These are phyloP conservation scores for Acridotheres tristis DNA, from an alignment of 2,797 vertebrate genomes.

Conservation along the genomic window DNA sequence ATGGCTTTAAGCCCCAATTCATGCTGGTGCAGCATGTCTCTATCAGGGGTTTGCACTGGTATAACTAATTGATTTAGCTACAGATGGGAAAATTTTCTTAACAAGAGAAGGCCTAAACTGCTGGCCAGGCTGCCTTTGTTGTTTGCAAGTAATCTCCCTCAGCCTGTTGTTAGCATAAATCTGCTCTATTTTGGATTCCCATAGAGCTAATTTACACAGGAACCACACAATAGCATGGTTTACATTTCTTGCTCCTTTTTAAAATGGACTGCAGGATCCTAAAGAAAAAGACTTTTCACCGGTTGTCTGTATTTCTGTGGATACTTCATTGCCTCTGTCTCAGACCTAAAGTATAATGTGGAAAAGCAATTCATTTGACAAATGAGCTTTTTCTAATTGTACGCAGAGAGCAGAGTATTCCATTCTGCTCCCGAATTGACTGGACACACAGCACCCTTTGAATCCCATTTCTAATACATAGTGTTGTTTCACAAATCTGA, in stretches of 20 bases:
- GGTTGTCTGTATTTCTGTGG: neutral
- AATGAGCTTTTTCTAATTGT: neutral
- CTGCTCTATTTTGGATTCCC: conserved; percentile 55
- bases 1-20: conserved; percentile 67
- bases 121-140: conserved; percentile 62
- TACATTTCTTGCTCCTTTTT: conserved; percentile 32
- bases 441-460: neutral
- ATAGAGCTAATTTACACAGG: conserved; percentile 36
- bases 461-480: neutral
- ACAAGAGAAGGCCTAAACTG: conserved; percentile 61
- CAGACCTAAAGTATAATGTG: neutral
- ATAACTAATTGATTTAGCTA: conserved; percentile 70
- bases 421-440: accelerated
- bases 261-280: neutral
- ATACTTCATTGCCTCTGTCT: neutral
- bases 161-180: conserved; percentile 60
- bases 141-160: conserved; percentile 58
- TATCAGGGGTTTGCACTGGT: conserved; percentile 61
- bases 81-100: conserved; percentile 67
- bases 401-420: accelerated
- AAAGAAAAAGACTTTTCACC: neutral
- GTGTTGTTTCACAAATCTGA: neutral
- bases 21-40: conserved; percentile 63
- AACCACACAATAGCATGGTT: conserved; percentile 25
- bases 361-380: neutral